These are phyloP conservation scores for Lasioglossum villosulum DNA, from an alignment of 2,888 invertebrate genomes.

Conservation along the genomic window DNA sequence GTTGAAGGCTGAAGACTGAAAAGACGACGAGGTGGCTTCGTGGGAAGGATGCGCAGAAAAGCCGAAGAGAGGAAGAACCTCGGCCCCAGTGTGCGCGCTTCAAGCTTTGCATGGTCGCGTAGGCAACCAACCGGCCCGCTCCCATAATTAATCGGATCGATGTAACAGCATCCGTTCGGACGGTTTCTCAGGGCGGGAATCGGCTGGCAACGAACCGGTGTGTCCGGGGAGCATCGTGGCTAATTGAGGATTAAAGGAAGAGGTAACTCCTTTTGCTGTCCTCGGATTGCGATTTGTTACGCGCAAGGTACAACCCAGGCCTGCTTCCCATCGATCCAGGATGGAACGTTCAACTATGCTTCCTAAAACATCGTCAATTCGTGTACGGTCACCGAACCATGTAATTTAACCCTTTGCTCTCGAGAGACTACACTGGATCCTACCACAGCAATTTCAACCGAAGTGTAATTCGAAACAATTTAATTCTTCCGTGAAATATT, in stretches of 20 bases:
- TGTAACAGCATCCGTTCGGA: slow-evolving; percentile 45
- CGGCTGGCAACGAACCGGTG: slow-evolving; percentile 9
- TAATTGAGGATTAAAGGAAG: slow-evolving; percentile 60
- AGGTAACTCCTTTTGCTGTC: slow-evolving; percentile 14
- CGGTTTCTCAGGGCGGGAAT: slow-evolving; percentile 38
- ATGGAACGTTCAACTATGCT: not conserved
- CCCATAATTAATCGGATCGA: slow-evolving; percentile 54
- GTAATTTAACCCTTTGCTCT: no score
- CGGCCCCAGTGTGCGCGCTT: not conserved
- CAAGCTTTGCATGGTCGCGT: not conserved
- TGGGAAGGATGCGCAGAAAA: slow-evolving; percentile 23
- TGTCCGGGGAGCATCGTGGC: slow-evolving; percentile 46
- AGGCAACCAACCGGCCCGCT: slow-evolving; percentile 11
- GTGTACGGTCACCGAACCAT: no score
- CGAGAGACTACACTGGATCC: no score
- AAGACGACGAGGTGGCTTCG: slow-evolving; percentile 33
- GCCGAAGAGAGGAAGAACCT: no score
- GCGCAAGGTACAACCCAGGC: not conserved
- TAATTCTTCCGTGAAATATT: no score
- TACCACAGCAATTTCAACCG: no score
- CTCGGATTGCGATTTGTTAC: slow-evolving; percentile 33
- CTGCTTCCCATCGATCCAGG: not conserved
- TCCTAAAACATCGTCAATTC: not conserved
- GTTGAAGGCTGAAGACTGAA: not conserved
- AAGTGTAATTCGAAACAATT: no score